Evolutionary conservation across 2,797 vertebrate genomes (phyloP), one percentile per base, ranked within the genome.

Genomic region (Carapus acus): DNA sequence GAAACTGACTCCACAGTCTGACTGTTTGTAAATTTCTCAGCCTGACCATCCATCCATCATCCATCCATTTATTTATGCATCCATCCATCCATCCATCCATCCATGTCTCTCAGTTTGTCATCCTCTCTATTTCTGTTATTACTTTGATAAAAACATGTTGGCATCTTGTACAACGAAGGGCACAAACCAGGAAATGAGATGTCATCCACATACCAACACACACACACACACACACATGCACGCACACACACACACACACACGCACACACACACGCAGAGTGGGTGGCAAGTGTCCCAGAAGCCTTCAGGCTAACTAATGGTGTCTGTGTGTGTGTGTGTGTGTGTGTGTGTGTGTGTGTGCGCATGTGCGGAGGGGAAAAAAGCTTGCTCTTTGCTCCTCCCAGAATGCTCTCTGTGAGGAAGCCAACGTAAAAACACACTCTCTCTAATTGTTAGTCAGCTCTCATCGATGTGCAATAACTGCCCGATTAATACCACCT

Each of bases 281-380:
- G 54, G 71, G 64, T 80, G 69, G 69, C 63, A 67, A 54, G 50
- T 42, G 44, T 83, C 69, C 73, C 70, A 85, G 73, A 80, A 73
- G 50, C 68, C 50, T 62, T 77, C 62, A 76, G 61, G 62, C 60
- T 64, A 76, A 76, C 74, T 78, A 74, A 83, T 76, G 62, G 49
- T 54, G 43, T 7, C 20, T 39, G 57, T 43, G 34, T 59, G 13
- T 45, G 27, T 29, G 17, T 36, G 55, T 56, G 39, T 36, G 39
- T 47, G 47, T 7, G 21, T 39, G 57, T 43, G 34, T 59, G 13
- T 45, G 27, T 29, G 17, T 36, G 55, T 56, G 39, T 36, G 39
- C 43, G 47, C 33, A 31, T 29, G 40, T 9, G 51, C 40, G 21
- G 39, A n/a, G 16, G 51, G 17, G 18, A 62, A 51, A 70, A 61